Evolutionary conservation across 1,140 invertebrate genomes (phyloP).

Genomic region (Anastrepha obliqua): DNA sequence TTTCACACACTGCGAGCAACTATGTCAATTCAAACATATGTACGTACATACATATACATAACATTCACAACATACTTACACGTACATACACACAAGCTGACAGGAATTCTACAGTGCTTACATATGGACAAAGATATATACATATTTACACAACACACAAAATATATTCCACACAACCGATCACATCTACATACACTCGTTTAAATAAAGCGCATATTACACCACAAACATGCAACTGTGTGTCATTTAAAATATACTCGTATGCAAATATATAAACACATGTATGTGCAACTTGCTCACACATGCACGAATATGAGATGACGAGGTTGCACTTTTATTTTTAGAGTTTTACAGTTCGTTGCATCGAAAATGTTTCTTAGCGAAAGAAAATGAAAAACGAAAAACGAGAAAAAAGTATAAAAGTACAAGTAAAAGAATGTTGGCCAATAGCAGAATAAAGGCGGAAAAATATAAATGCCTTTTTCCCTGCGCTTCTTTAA

Average conservation of each 20-base stretch:
- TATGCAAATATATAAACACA: neutral
- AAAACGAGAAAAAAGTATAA: neutral
- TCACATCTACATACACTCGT: neutral
- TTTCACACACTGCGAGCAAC: no score
- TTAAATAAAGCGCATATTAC: neutral
- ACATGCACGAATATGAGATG: neutral
- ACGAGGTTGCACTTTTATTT: constrained; percentile 48
- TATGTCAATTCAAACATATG: no score
- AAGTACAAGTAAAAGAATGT: neutral
- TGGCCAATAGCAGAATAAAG: neutral
- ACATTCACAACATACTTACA: neutral
- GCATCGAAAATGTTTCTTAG: constrained; percentile 5
- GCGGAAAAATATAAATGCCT: neutral
- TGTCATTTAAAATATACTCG: neutral
- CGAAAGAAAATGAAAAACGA: constrained; percentile 4
- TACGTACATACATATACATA: no score
- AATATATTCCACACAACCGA: neutral
- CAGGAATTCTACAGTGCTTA: neutral
- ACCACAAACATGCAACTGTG: neutral
- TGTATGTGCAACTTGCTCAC: neutral
- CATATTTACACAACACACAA: neutral
- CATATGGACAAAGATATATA: neutral
- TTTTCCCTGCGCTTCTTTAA: neutral
- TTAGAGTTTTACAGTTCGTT: constrained; percentile 43
- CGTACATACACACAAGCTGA: neutral